Evolutionary conservation across 1,140 invertebrate species (phyloP).

Genomic region (Ericerus pela): DNA sequence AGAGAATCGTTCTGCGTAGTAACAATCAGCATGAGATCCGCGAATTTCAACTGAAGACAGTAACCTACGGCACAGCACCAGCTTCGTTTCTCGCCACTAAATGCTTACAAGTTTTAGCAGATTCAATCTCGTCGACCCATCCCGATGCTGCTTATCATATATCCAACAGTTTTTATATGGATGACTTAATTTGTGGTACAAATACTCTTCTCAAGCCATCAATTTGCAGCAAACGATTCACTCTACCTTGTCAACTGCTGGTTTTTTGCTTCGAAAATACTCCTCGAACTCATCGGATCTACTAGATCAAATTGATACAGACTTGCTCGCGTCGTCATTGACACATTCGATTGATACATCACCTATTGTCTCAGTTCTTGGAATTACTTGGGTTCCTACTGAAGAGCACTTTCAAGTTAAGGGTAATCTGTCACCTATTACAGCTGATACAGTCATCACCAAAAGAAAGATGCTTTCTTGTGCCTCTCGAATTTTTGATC

Average conservation of each 20-base stretch:
- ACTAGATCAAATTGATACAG: neutral
- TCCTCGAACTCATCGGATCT: neutral
- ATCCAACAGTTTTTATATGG: neutral
- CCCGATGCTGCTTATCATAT: neutral
- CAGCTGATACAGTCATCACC: neutral
- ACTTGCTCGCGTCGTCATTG: too few species aligned
- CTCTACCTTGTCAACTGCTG: neutral
- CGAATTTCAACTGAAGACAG: neutral
- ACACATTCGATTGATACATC: too few species aligned
- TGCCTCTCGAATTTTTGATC: constrained; percentile 9
- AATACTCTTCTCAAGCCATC: neutral
- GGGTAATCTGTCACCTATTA: too few species aligned
- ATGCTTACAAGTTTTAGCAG: neutral
- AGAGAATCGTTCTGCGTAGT: too few species aligned
- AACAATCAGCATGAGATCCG: too few species aligned
- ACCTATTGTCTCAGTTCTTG: too few species aligned
- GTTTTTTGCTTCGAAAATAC: constrained; percentile 11
- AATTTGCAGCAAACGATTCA: neutral
- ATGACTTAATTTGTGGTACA: constrained; percentile 2
- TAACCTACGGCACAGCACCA: neutral
- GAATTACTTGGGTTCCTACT: too few species aligned
- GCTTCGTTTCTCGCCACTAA: neutral
- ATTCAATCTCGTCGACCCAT: neutral
- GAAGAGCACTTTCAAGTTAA: too few species aligned
- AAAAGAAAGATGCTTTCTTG: neutral